phyloP scores from a whole-genome alignment of 2,888 invertebrate genomes.

The Ochropacha duplaris region DNA sequence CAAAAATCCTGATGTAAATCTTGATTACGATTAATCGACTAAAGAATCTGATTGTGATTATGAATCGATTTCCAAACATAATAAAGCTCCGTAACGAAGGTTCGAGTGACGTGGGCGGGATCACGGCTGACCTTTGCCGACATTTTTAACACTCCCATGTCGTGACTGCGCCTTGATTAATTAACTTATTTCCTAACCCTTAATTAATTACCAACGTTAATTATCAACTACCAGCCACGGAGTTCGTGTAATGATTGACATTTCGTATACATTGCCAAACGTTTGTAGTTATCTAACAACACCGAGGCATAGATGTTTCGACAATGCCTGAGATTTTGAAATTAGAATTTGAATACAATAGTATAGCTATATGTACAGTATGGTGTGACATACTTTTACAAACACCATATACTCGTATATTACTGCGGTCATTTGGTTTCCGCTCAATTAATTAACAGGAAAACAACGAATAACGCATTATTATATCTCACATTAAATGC shows the following conservation, averaged over 20 bases:
- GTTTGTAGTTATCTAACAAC: not conserved
- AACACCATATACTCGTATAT: no score
- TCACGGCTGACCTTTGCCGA: conserved; percentile 49
- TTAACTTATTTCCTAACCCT: conserved; percentile 50
- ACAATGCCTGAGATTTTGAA: not conserved
- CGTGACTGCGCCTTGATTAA: conserved; percentile 57
- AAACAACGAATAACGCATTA: no score
- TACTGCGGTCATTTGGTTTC: no score
- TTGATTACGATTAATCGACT: not conserved
- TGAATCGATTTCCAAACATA: conserved; percentile 21
- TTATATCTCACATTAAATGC: no score
- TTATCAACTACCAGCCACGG: conserved; percentile 45
- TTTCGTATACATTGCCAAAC: conserved; percentile 24
- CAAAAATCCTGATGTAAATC: not conserved
- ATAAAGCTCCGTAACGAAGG: conserved; percentile 14
- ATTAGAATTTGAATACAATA: not conserved
- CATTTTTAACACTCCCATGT: conserved; percentile 51
- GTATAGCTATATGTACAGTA: no score
- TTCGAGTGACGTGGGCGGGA: conserved; percentile 35
- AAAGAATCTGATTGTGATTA: conserved; percentile 16
- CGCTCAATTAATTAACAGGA: no score
- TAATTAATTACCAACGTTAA: conserved; percentile 62
- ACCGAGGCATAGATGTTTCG: not conserved
- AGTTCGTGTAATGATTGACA: conserved; percentile 37
- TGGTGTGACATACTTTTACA: not conserved